Evolutionary conservation across 2,113 vertebrate species (phyloP), one percentile per base, ranked within the genome.

Genomic region (Telmatochromis sp.): DNA sequence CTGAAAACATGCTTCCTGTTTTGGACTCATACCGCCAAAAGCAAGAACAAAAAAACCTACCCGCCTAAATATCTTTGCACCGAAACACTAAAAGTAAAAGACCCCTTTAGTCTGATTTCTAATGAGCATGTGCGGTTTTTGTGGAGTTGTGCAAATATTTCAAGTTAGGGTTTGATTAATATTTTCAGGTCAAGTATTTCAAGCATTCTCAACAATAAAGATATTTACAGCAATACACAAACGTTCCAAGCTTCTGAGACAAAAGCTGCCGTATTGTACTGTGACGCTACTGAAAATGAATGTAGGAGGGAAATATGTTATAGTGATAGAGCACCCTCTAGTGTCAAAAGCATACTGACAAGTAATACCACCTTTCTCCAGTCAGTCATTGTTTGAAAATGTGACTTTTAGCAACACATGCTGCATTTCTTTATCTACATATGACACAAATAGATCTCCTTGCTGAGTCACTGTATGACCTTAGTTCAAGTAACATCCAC

Each of bases 241-340:
- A 42, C 1, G 4, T 23, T 21, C 3, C 2, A 17, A 47, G 31
- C 28, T 14, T 5, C 73, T 31, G 21, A 57, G 5, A 68, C 21
- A 51, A 12, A 45, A 28, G 26, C 13, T 5, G 23, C n/a, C n/a
- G 3, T 83, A 7, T 7, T 21, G 10, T 35, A 1, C 15, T 78
- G 45, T 49, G 45, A 1, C 2, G 1, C 26, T 51, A 31, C 45
- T 51, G 26, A 8, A 8, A 31, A 78, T 31, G 26, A 19, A n/a
- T 31, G 5, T 13, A 33, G 17, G 4, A 31, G 73, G 42, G 11
- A 51, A 42, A 9, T 5, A 84, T 79, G 42, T 86, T 19, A 58
- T 73, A 86, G 87, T 92, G 4, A 80, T 10, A 91, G 83, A 89
- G 92, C 88, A 15, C 94, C 95, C 92, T 94, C 96, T 96, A 91